A percentile compares a stretch with the other conserved stretches of the same genome.
Evolutionary conservation across 2,113 vertebrate species (phyloP).

Genomic region (Caracal caracal): DNA sequence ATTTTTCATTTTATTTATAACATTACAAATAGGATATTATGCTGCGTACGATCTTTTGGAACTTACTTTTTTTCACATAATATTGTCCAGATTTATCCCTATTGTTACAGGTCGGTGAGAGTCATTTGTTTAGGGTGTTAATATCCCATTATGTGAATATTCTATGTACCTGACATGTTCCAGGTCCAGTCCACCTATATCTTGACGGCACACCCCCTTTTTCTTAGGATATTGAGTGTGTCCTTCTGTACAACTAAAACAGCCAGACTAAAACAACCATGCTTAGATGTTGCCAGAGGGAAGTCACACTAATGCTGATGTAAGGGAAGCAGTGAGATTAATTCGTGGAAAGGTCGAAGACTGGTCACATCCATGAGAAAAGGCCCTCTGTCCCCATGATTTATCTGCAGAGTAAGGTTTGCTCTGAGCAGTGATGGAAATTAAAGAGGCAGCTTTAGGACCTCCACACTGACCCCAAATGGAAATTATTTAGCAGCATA

Average conservation of each 20-base stretch:
- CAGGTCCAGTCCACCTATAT: not conserved
- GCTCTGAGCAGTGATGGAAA: constrained; percentile 47
- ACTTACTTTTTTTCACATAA: not conserved
- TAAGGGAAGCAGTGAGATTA: constrained; percentile 59
- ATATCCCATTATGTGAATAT: not conserved
- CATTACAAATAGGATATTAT: not conserved
- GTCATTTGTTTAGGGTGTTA: not conserved
- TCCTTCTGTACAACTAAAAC: not conserved
- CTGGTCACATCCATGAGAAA: constrained; percentile 36
- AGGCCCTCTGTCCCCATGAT: constrained; percentile 8
- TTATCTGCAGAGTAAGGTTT: constrained; percentile 51
- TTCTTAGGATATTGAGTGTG: not conserved
- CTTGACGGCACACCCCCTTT: not conserved
- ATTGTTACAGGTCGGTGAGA: not conserved
- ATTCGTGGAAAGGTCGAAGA: constrained; percentile 39
- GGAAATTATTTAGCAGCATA: constrained; percentile 60
- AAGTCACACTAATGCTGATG: constrained; percentile 40
- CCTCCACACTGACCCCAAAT: constrained; percentile 16
- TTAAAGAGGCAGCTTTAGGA: constrained; percentile 59
- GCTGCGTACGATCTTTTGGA: not conserved
- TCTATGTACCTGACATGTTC: not conserved
- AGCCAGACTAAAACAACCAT: not conserved
- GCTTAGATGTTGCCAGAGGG: not conserved
- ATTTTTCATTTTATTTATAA: constrained; percentile 16
- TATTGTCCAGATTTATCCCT: not conserved